Evolutionary conservation across 2,888 invertebrate genomes (phyloP), one percentile per base, ranked within the genome.

Genomic region (Macrophya alboannulata): DNA sequence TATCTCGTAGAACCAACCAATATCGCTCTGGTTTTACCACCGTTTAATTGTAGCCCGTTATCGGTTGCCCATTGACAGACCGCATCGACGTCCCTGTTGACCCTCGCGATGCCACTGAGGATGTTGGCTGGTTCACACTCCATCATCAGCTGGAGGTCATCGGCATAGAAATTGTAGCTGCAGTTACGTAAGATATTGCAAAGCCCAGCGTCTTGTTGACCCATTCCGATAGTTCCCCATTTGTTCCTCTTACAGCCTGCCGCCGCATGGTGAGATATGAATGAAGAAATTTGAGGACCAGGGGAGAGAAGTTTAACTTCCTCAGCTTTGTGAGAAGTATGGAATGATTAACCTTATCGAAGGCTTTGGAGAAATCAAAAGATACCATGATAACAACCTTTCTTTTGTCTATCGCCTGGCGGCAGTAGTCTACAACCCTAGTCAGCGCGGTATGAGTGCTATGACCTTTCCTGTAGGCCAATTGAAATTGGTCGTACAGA

Each of bases 301-400:
- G 3, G 12, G 12, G 45, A 21, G 84, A 84, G 17, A 84, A 43
- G 31, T 74, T 62, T 1, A 84, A 55, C 9, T n/a, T 51, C 45
- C 62, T 17, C 1, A 84, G 76, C 25, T 76, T 76, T 9, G 21
- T 40, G 2, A 76, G 31, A 12, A 84, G 59, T 17, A 5, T 21
- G 15, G 37, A 31, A 25, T 76, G 84, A 17, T 55, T 55, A 12
- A 84, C 76, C n/a, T 45, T 43, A 43, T 84, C 76, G 5, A 84
- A 84, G 25, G 84, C 84, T 25, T 76, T 84, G 12, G 84, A 84
- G 25, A 84, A 84, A 37, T 84, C 84, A 15, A n/a, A n/a, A 17
- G 71, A 55, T n/a, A 84, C 59, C 48, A 84, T 15, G 21, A 84
- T 62, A 3, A 72, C 40, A n/a, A 84, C 59, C 72, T 76, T 59